Evolutionary conservation across 2,888 invertebrate species (phyloP).

Genomic region (Lamproptera curius): DNA sequence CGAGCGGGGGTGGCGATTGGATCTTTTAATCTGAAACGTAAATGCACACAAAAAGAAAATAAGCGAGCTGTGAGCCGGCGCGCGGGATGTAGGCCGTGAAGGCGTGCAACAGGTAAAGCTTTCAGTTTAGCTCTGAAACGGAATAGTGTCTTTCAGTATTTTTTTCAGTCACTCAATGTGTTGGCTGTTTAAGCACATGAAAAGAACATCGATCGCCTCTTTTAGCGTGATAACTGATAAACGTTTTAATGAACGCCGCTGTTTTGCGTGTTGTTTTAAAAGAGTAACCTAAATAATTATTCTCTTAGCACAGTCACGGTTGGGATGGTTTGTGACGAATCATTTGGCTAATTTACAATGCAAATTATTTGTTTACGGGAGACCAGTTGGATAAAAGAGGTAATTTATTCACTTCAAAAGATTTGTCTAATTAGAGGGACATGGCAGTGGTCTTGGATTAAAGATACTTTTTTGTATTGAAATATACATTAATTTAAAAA

Average conservation of each 20-base stretch:
- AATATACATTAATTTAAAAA: no score
- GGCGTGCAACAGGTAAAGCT: conserved; percentile 64
- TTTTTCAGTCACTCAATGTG: conserved; percentile 1
- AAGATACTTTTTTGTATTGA: no score
- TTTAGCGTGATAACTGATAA: background rate
- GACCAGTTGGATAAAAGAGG: conserved; percentile 49
- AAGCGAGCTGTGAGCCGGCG: conserved; percentile 56
- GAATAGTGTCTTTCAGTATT: conserved; percentile 5
- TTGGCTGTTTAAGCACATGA: background rate
- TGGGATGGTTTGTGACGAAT: conserved; percentile 35
- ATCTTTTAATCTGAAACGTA: conserved; percentile 77
- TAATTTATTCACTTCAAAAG: conserved; percentile 54
- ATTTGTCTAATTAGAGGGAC: conserved; percentile 46
- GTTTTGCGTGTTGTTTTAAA: no score
- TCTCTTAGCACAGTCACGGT: background rate
- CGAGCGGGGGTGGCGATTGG: conserved; percentile 70
- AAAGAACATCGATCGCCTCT: background rate
- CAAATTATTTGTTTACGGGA: conserved; percentile 55
- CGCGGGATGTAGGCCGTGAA: conserved; percentile 47
- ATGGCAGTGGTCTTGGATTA: conserved; percentile 19
- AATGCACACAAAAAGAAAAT: conserved; percentile 74
- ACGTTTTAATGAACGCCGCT: no score
- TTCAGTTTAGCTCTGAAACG: conserved; percentile 29
- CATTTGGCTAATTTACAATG: conserved; percentile 58
- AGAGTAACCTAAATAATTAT: no score